Base-by-base conservation (phyloP, 2,888 invertebrate genomes). In the Ophion slaviceki region DNA sequence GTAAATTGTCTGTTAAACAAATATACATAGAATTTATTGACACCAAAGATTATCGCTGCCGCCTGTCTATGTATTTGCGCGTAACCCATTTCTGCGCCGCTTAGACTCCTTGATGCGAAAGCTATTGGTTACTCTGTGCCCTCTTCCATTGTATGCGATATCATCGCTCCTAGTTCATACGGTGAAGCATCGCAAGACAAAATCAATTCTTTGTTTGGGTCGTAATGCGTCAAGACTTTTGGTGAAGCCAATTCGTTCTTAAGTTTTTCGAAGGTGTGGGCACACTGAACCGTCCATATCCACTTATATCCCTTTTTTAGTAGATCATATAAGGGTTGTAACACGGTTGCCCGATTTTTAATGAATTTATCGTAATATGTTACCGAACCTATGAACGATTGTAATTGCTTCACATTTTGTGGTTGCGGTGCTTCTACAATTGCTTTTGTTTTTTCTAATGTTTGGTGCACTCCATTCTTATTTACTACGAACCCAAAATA, bases 231-330 rank as follows among this genome's bases (percentile, higher is more conserved):
- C 20, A 86, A 47, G 3, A 86, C 71, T 10, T 71, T 59, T 3
- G 61, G 47, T 5, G 80, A 85, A 6, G 45, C n/a, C n/a, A 82
- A 79, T 87, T 72, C 32, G 82, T 53, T 80, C 88, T 88, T 8
- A 89, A 59, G 36, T 82, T 82, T 61, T 90, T 62, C 86, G 28
- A 86, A 87, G 57, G 86, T 74, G 24, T 70, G 66, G 17, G 80
- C 84, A 79, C 78, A 86, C n/a, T 67, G 32, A 3, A 61, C 61
- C 4, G 77, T 40, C 45, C 68, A 78, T 59, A 68, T 61, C 61
- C 68, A 78, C 45, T 68, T 47, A 40, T 11, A 6, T 68, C 24
- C 17, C 14, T 78, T 78, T 68, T 78, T 57, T 59, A 68, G 68
- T 40, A 78, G 68, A 32, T 78, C 53, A 59, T 74, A 74, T 20